phyloP scores from a whole-genome alignment of 2,797 vertebrate genomes.

The Acestrorhynchus altus region DNA sequence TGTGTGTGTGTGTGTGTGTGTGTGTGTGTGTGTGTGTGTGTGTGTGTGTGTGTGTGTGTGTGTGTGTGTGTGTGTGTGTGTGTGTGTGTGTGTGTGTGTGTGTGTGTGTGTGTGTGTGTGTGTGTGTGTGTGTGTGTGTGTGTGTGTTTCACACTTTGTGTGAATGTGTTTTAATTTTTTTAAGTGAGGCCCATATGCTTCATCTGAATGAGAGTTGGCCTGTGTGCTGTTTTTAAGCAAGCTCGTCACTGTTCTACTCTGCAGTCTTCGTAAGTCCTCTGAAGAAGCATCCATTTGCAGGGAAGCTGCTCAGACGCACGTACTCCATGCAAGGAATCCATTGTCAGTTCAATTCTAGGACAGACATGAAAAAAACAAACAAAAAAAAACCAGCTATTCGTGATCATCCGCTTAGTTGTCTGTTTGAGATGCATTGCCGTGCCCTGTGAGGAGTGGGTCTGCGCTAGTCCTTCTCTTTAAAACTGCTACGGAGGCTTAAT shows the following conservation, averaged over 20 bases:
- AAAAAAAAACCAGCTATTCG: background rate
- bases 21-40: conserved; percentile 3
- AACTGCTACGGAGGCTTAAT: background rate
- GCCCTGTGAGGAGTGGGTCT: background rate
- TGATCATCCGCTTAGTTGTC: background rate
- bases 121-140: conserved; percentile 17
- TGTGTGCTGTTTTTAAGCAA: background rate
- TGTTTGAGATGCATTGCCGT: background rate
- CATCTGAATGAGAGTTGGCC: background rate
- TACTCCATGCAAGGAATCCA: background rate
- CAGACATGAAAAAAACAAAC: background rate
- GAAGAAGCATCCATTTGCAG: background rate
- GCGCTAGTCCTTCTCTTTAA: background rate
- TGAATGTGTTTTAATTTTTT: conserved; percentile 22
- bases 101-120: conserved; percentile 16
- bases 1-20: conserved; percentile 15
- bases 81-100: too few relatives aligned
- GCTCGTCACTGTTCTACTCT: background rate
- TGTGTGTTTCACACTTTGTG: background rate
- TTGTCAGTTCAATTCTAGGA: background rate
- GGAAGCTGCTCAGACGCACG: background rate
- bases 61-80: conserved; percentile 16
- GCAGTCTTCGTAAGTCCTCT: background rate
- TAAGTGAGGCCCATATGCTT: conserved; percentile 1
- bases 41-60: background rate